Evolutionary conservation across 2,888 invertebrate genomes (phyloP).

Genomic region (Octonoba sinensis): DNA sequence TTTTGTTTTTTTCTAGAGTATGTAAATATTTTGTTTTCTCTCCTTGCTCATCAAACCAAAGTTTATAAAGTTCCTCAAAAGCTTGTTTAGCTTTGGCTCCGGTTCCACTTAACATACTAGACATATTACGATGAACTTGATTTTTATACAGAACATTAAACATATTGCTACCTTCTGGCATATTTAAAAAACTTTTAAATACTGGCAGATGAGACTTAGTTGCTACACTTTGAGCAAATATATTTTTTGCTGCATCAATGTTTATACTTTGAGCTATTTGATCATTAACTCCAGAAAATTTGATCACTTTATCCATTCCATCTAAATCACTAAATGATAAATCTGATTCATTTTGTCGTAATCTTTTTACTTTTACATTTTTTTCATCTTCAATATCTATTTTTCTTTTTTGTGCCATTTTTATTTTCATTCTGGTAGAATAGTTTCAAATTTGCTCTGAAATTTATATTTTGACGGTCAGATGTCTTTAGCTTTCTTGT

Average conservation of each 20-base stretch:
- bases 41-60: too few species aligned
- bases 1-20: too few species aligned
- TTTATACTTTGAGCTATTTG: slow-evolving; percentile 8
- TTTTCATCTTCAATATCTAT: background rate
- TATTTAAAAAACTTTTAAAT: slow-evolving; percentile 27
- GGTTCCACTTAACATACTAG: slow-evolving; percentile 24
- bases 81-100: background rate
- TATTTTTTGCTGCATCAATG: slow-evolving; percentile 5
- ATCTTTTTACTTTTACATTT: background rate
- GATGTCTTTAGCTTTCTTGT: slow-evolving; percentile 81
- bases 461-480: too few species aligned
- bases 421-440: too few species aligned
- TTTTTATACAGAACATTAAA: slow-evolving; percentile 24
- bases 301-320: background rate
- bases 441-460: too few species aligned
- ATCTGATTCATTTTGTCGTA: slow-evolving; percentile 7
- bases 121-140: slow-evolving; percentile 17
- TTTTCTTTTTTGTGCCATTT: too few species aligned
- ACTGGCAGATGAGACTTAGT: slow-evolving; percentile 15
- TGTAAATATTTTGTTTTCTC: too few species aligned
- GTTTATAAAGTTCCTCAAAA: too few species aligned
- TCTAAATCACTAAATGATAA: slow-evolving; percentile 7
- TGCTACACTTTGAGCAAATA: slow-evolving; percentile 13
- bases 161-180: slow-evolving; percentile 16
- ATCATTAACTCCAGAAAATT: slow-evolving; percentile 7